These are phyloP conservation scores for Xiphydria camelus DNA, from an alignment of 2,888 invertebrate species.

Conservation along the genomic window DNA sequence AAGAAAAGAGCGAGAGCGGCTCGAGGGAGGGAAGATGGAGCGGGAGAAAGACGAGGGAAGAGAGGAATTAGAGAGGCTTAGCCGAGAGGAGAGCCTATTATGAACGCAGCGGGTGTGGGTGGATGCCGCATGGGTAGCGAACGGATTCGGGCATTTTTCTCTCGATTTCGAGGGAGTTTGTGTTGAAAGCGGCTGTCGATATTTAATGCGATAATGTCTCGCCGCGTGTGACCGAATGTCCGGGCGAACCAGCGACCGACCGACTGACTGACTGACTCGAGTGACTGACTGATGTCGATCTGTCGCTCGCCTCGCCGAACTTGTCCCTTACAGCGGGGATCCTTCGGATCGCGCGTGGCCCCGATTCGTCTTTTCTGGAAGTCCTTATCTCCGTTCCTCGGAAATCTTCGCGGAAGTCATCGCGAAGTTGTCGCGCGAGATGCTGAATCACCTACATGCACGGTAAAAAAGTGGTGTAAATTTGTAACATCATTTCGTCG, in stretches of 20 bases:
- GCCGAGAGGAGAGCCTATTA: slow-evolving; percentile 48
- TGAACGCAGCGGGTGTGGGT: slow-evolving; percentile 46
- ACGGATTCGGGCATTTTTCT: slow-evolving; percentile 41
- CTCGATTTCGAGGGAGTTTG: slow-evolving; percentile 30
- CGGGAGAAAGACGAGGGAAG: slow-evolving; percentile 20
- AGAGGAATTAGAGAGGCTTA: slow-evolving; percentile 49
- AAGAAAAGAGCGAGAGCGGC: slow-evolving; percentile 14
- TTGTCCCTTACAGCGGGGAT: no score
- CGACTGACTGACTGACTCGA: slow-evolving; percentile 35
- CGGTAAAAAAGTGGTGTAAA: no score
- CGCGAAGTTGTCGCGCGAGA: no score
- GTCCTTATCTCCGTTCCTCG: no score
- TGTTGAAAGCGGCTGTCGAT: slow-evolving; percentile 54
- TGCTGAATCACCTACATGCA: no score
- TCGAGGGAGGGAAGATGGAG: slow-evolving; percentile 10
- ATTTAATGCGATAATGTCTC: slow-evolving; percentile 54
- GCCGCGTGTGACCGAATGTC: slow-evolving; percentile 47
- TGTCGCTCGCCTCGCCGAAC: slow-evolving; percentile 29
- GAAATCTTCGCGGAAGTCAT: no score
- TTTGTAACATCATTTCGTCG: no score
- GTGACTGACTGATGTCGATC: slow-evolving; percentile 43
- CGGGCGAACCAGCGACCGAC: slow-evolving; percentile 18
- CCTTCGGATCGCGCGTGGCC: no score
- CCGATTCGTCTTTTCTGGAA: no score
- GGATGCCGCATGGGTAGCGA: slow-evolving; percentile 22